Conservation (phyloP, 2,113 vertebrate species). For the Mobula birostris region DNA sequence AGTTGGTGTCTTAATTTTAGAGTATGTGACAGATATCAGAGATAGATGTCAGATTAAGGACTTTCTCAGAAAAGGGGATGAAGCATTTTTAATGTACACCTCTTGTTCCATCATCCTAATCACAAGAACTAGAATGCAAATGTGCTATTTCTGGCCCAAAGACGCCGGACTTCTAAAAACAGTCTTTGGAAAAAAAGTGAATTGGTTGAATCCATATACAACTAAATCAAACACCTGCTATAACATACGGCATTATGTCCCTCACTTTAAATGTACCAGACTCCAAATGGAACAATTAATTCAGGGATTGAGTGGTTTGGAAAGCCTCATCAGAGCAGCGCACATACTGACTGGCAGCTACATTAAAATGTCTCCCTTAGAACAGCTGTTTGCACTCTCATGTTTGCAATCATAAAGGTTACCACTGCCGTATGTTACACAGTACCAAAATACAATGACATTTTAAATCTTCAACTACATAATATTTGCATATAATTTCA, state of each 20-base stretch:
- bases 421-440: constrained; percentile 11
- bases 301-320: constrained; percentile 27
- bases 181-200: not conserved
- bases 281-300: constrained; percentile 32
- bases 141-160: constrained; percentile 18
- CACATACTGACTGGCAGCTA: constrained; percentile 23
- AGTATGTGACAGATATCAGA: constrained; percentile 52
- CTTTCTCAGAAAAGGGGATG: constrained; percentile 52
- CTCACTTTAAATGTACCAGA: constrained; percentile 2
- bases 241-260: not conserved
- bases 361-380: constrained; percentile 22
- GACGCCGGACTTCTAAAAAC: constrained; percentile 16
- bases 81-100: constrained; percentile 43
- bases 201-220: constrained; percentile 28
- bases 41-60: constrained; percentile 62
- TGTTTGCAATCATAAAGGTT: constrained; percentile 37
- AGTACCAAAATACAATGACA: constrained; percentile 29
- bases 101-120: constrained; percentile 36
- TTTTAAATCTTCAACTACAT: constrained; percentile 23
- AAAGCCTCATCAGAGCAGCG: constrained; percentile 13
- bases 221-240: constrained; percentile 13
- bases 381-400: constrained; percentile 37
- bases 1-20: constrained; percentile 60
- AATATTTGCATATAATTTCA: constrained; percentile 15
- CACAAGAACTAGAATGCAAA: constrained; percentile 31